phyloP scores from a whole-genome alignment of 92 coral and sea anemone species.

The Hydrozoanthus gracilis region DNA sequence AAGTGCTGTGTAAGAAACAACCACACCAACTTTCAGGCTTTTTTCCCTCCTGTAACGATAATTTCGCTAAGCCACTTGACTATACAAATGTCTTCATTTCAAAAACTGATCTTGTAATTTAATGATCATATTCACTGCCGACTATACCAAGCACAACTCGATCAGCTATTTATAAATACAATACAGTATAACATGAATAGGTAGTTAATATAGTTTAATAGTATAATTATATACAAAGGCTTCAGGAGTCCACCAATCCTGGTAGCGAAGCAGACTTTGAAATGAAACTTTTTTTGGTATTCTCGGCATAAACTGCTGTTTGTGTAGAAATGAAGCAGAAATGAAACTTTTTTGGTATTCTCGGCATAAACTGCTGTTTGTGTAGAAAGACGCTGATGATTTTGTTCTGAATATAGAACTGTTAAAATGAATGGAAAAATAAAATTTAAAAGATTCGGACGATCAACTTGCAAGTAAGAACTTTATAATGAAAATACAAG shows the following conservation, averaged over 20 bases:
- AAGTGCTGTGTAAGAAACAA: no score
- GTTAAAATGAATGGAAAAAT: not conserved
- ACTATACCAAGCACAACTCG: constrained; percentile 13
- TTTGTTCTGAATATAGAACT: constrained; percentile 26
- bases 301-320: not conserved
- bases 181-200: not conserved
- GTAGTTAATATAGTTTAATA: constrained; percentile 15
- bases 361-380: not conserved
- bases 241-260: not conserved
- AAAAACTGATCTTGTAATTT: constrained; percentile 45
- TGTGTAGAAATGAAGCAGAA: not conserved
- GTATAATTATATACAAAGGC: constrained; percentile 31
- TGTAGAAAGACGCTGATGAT: not conserved
- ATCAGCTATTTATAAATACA: constrained; percentile 50
- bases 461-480: not conserved
- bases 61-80: no score
- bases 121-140: constrained; percentile 21
- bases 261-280: not conserved
- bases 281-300: not conserved
- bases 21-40: no score
- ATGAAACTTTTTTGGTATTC: not conserved
- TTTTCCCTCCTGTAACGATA: no score
- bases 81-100: constrained; percentile 14
- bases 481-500: not conserved
- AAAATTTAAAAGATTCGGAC: not conserved